Conservation (phyloP, 2,797 vertebrate species). For the Echeneis naucrates region DNA sequence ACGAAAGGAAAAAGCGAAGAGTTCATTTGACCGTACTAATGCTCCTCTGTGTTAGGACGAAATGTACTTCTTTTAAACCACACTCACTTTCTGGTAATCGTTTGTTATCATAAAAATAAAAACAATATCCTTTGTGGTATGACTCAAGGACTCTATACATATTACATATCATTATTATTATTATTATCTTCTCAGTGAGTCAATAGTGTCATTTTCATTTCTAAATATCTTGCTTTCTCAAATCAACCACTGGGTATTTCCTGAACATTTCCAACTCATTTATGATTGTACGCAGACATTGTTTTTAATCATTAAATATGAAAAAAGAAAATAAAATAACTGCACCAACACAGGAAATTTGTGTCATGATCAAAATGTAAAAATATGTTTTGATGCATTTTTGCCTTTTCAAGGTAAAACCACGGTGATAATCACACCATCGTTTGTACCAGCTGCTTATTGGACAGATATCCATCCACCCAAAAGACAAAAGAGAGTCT, state of each 20-base stretch:
- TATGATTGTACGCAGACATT: no score
- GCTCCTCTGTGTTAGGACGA: background rate
- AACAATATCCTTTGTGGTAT: constrained; percentile 29
- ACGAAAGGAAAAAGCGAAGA: constrained; percentile 32
- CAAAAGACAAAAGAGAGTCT: background rate
- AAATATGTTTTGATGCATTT: background rate
- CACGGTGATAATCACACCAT: no score
- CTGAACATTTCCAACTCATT: no score
- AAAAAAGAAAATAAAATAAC: no score
- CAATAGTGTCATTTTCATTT: background rate
- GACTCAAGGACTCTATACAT: background rate
- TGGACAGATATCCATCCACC: no score
- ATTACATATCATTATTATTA: background rate
- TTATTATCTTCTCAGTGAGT: background rate
- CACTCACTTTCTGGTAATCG: constrained; percentile 4
- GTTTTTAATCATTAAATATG: no score
- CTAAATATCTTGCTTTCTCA: background rate
- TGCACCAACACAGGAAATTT: no score
- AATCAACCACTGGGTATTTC: background rate
- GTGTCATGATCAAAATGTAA: background rate
- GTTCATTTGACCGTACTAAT: constrained; percentile 28
- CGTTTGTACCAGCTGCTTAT: background rate
- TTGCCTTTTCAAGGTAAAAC: no score
- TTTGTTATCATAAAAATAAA: background rate
- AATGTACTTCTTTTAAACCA: constrained; percentile 22